Evolutionary conservation across 2,888 invertebrate genomes (phyloP), one percentile per base, ranked within the genome.

Genomic region (Sialis fuliginosa): DNA sequence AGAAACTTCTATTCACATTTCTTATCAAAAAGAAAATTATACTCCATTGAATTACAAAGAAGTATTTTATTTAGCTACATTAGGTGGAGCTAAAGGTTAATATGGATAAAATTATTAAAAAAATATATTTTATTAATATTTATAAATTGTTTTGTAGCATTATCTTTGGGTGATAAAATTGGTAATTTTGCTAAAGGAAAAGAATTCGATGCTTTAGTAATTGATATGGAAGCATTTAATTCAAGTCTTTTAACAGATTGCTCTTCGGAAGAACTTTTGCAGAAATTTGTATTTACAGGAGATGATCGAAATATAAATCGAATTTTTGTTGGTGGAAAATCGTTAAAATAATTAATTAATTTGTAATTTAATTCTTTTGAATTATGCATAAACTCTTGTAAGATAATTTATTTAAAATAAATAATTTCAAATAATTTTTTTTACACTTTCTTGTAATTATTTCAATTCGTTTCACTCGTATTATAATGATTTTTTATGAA

Each of bases 161-260:
- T 92, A 39, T 71, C 75, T 2, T 59, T 91, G 52, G 79, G 79
- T n/a, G 62, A 79, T 39, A 68, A 74, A 56, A 77, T 85, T 44
- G 92, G 92, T 10, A 89, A 80, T 64, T 87, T 93, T 56, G 68
- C 72, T 53, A 62, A 75, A 5, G 88, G 86, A 13, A 91, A 92
- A 62, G 78, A 86, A 48, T 90, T 93, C 56, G 93, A 93, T 68
- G 91, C 90, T 0, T 65, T 93, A 0, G 55, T 89, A 1, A 66
- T 92, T 33, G 81, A 89, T 56, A 68, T 80, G n/a, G 69, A 70
- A 54, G 58, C 22, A 22, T 22, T 22, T 22, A 22, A 22, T 22
- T 22, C 22, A 22, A 22, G 22, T 22, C 4, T 22, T 2, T 71
- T 76, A 44, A 49, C 58, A 31, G 63, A 70, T 9, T 71, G 73